Base-by-base conservation (phyloP, 2,888 invertebrate genomes). In the Apomyelois bistriatella region DNA sequence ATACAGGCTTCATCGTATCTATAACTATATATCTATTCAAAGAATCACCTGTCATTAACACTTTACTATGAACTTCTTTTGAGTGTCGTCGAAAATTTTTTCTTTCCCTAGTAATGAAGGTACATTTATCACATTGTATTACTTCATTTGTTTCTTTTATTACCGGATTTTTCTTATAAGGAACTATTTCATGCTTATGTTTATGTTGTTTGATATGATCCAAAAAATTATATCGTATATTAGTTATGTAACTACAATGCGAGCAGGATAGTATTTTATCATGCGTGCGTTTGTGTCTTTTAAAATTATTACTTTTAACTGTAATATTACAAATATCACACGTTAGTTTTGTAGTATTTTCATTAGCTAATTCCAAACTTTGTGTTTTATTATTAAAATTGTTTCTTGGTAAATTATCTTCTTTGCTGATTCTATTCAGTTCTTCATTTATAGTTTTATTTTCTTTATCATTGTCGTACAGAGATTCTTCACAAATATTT, bases 301-400 rank as follows among this genome's bases (percentile, higher is more conserved):
- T 17, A 1, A 36, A 28, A 9, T n/a, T 5, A 0, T n/a, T 13
- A 13, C 4, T 10, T n/a, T 9, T 10, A 9, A 13, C 6, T 35
- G 12, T 13, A 46, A 58, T 56, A 38, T 47, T 17, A 16, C 49
- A 51, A 32, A 51, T 28, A 35, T 22, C 17, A 36, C 51, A 51
- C 1, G 15, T 38, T 38, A 22, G 2, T 22, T 22, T 22, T 5
- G 8, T 36, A n/a, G 13, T 4, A 10, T 13, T 38, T 15, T 38
- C 15, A 13, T 13, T 8, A 13, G 37, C 2, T 15, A 6, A 13
- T 30, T 49, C 30, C 28, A 38, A 28, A 12, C 8, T 32, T 46
- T 46, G 30, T 40, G 15, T 49, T 9, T 28, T 16, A 10, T 38
- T 15, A 2, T n/a, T 5, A 22, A 3, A 3, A 22, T 22, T 22